Percentiles rank a stretch among this genome's conserved stretches.
phyloP scores from a whole-genome alignment of 2,888 invertebrate genomes.

The Hylaea fasciaria region DNA sequence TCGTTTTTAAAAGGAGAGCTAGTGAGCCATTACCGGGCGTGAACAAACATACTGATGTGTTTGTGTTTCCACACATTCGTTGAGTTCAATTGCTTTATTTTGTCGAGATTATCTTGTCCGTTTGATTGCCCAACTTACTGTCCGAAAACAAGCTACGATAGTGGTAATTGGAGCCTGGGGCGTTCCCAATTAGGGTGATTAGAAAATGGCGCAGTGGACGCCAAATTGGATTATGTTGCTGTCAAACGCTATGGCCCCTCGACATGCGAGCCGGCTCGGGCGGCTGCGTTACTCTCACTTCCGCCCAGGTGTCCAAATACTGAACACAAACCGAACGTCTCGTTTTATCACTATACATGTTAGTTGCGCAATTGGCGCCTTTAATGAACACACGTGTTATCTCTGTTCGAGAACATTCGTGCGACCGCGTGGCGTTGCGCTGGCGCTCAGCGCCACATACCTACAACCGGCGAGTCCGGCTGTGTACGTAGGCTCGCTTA shows the following conservation, averaged over 20 bases:
- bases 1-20: constrained; percentile 48
- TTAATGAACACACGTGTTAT: constrained; percentile 73
- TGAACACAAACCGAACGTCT: constrained; percentile 19
- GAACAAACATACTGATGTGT: constrained; percentile 30
- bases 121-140: constrained; percentile 46
- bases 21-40: constrained; percentile 10
- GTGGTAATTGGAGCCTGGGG: constrained; percentile 61
- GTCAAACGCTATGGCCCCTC: constrained; percentile 51
- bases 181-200: constrained; percentile 69
- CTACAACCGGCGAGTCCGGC: constrained; percentile 34
- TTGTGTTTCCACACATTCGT: constrained; percentile 33
- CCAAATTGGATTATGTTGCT: constrained; percentile 66
- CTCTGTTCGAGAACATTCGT: constrained; percentile 76
- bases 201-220: constrained; percentile 59
- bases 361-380: constrained; percentile 69
- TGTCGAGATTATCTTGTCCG: constrained; percentile 48
- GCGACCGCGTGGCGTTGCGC: constrained; percentile 66
- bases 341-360: constrained; percentile 55
- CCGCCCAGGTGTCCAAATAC: constrained; percentile 9
- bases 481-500: constrained; percentile 41
- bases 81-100: constrained; percentile 45
- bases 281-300: constrained; percentile 11
- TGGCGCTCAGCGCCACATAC: constrained; percentile 49
- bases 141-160: constrained; percentile 55
- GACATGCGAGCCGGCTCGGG: constrained; percentile 52